Evolutionary conservation across 1,140 invertebrate species (phyloP).

Genomic region (Trachelipus rathkii): DNA sequence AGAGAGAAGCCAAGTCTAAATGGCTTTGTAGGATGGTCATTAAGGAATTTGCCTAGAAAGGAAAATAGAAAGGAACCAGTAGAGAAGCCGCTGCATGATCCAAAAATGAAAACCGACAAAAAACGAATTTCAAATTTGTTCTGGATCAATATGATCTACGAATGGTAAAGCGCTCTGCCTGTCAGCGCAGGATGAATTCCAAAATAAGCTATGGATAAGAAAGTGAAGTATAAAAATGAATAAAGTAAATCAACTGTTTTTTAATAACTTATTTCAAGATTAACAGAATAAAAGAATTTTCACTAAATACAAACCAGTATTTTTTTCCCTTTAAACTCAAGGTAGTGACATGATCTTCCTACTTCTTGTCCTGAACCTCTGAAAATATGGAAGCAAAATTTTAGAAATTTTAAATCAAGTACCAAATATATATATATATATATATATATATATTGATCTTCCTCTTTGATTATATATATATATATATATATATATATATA

Average conservation of each 20-base stretch:
- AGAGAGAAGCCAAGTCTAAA: conserved; percentile 95
- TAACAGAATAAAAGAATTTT: too few species aligned
- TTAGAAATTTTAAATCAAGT: too few species aligned
- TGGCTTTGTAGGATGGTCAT: conserved; percentile 99
- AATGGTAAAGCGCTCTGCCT: conserved; percentile 95
- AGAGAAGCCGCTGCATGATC: conserved; percentile 97
- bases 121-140: conserved; percentile 86
- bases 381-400: too few species aligned
- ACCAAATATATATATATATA: too few species aligned
- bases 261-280: too few species aligned
- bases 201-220: conserved; percentile 64
- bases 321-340: conserved; percentile 99
- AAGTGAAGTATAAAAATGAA: too few species aligned
- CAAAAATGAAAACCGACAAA: conserved; percentile 96
- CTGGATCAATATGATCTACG: conserved; percentile 94
- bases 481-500: too few species aligned
- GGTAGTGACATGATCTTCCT: conserved; percentile 94
- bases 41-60: conserved; percentile 95
- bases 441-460: too few species aligned
- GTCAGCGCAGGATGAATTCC: conserved; percentile 97
- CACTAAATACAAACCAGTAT: conserved; percentile 66
- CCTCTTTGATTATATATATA: too few species aligned
- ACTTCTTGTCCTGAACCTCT: conserved; percentile 97
- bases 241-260: too few species aligned
- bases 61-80: conserved; percentile 96